Base-by-base conservation (phyloP, 2,113 vertebrate genomes). In the Emydura subglobosa region DNA sequence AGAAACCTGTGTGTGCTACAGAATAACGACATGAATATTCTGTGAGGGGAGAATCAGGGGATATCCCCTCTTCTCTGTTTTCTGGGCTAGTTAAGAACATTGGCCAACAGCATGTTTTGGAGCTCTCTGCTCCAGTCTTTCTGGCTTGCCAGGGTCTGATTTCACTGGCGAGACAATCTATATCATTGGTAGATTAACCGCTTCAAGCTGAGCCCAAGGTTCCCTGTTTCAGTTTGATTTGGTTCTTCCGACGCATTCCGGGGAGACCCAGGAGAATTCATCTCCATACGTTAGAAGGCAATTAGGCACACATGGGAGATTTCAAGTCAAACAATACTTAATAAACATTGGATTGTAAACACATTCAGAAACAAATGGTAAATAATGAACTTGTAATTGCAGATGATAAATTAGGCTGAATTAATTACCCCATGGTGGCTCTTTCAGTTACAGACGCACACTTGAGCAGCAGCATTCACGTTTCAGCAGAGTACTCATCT, bases 321-420 rank as follows among this genome's bases (percentile, higher is more conserved):
- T 79, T 68, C 91, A 79, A 88, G 65, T 50, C 86, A 88, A 92
- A 92, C 81, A 92, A 68, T 83, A 57, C 72, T 49, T 79, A 55
- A 88, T 83, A 92, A 92, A 92, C 54, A 53, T 24, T 31, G 72
- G 85, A 49, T 24, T 83, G 49, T 83, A 88, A 88, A 88, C 79
- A 82, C 55, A 84, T 88, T 49, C 74, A 88, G 91, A 88, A 88
- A 84, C 29, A 50, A 88, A 92, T 19, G 81, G 82, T 88, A 92
- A 92, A 92, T 92, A 88, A 88, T 72, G 81, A 92, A 84, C 81
- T 88, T 83, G 81, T 84, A 88, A 92, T 92, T 88, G 81, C 81
- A 84, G 72, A 83, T 84, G 81, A 88, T 72, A 88, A 92, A 92
- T 92, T 88, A 80, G 86, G 65, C 86, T 72, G 91, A 92, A 92